Evolutionary conservation across 2,888 invertebrate genomes (phyloP).

Genomic region (Nephrotoma appendiculata): DNA sequence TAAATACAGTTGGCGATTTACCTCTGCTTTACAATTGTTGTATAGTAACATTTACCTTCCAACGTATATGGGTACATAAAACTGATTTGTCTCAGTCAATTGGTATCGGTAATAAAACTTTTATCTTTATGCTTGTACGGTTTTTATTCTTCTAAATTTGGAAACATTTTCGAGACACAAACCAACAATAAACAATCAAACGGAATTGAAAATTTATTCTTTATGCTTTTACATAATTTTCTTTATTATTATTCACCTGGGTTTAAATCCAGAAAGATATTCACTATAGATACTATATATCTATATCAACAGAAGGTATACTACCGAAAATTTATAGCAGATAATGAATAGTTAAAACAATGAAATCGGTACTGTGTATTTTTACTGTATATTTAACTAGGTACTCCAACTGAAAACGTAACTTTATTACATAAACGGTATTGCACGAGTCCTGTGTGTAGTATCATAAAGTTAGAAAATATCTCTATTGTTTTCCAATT

Average conservation of each 20-base stretch:
- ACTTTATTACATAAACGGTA: not conserved
- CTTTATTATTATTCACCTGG: not conserved
- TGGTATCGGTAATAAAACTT: not conserved
- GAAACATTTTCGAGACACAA: not conserved
- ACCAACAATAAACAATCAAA: not conserved
- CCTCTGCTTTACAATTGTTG: no score
- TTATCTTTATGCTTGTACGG: no score
- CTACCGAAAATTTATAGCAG: no score
- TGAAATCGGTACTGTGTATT: no score
- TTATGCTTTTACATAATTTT: not conserved
- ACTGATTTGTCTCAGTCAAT: no score
- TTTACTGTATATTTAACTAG: not conserved
- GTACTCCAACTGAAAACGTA: not conserved
- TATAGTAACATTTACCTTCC: no score
- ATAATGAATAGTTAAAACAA: no score
- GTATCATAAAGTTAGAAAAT: not conserved
- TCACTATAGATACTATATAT: not conserved
- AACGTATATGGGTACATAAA: no score
- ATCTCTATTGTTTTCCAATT: not conserved
- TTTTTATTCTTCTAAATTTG: not conserved
- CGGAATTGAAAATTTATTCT: not conserved
- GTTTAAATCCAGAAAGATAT: not conserved
- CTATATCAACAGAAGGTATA: not conserved
- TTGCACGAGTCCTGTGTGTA: not conserved
- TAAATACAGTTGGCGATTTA: no score